Base-by-base conservation (phyloP, 2,113 vertebrate species). In the Channa maculata region DNA sequence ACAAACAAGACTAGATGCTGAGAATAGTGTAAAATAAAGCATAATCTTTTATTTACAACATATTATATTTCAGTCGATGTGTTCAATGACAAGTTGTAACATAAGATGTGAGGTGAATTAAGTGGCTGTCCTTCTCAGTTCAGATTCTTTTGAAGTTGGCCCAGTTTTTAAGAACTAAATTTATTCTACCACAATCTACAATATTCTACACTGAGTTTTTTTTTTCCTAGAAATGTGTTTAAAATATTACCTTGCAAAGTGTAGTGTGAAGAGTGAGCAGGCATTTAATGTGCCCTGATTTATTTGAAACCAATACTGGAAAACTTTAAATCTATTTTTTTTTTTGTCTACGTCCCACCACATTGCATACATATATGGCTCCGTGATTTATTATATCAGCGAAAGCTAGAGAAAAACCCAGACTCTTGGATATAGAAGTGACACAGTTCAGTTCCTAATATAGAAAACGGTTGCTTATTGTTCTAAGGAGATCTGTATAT, bases 311-410 rank as follows among this genome's bases (percentile, higher is more conserved):
- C 84, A 74, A 77, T 81, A 75, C 54, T 71, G 70, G 71, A 79
- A 50, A 71, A 60, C 52, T 59, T 67, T 84, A 76, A 39, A 51
- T 91, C 88, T 89, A 89, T 91, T 91, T 89, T 88, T 89, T 91
- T 91, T 89, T 88, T 89, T 39, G 54, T 45, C 33, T 44, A 52
- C 63, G 70, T 77, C 73, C 50, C 70, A 61, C 49, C 63, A 68
- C 78, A 53, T 4, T 71, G 68, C 82, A 69, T 75, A 55, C 50
- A 61, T 80, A 77, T 24, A 24, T 71, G 55, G 71, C 48, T 86
- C 75, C 84, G 75, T 84, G 53, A 86, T 83, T 84, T 65, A 80
- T 80, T 50, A 54, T 80, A 53, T 65, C 57, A 51, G 38, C 6
- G 3, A 41, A 11, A 53, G 41, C 0, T 8, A 76, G 24, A 34